Evolutionary conservation across 1,140 invertebrate species (phyloP), one percentile per base, ranked within the genome.

Genomic region (Aradophagus sp.): DNA sequence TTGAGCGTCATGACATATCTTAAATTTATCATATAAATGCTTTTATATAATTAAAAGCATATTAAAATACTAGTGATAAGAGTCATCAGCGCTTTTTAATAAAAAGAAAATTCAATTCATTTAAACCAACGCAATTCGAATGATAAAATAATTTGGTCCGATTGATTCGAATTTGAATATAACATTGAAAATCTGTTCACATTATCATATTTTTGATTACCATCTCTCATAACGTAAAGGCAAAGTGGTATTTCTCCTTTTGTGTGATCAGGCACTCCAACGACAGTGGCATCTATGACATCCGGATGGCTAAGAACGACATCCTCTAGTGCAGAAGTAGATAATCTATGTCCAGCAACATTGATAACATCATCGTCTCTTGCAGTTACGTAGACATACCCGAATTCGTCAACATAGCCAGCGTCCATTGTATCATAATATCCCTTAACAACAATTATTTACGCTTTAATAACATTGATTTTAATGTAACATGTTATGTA

Each of bases 391-490:
- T 92, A 94, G 1, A 98, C 87, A 52, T 95, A 94, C 2, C 95
- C 95, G 59, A 92, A 90, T 42, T 92, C 89, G 76, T 97, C 95
- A 23, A 90, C 88, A 76, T 92, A 95, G 0, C 96, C 96, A 0
- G 95, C 94, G 78, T 98, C 96, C 93, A 97, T 96, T 3, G 96
- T 97, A 75, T 97, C 95, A 74, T 98, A 98, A 80, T 92, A 97
- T n/a, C 95, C 95, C 95, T 97, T 55, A 62, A 41, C 55, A 12
- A 39, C 14, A 26, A 50, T 23, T 23, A 23, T 23, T 5, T 8
- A 23, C 20, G 20, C 20, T n/a, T n/a, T n/a, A n/a, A n/a, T n/a
- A n/a, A n/a, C n/a, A n/a, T n/a, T n/a, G n/a, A n/a, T n/a, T n/a
- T n/a, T n/a, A n/a, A n/a, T n/a, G n/a, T n/a, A n/a, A n/a, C n/a